Evolutionary conservation across 1,140 invertebrate genomes (phyloP).

Genomic region (Eueides isabella): DNA sequence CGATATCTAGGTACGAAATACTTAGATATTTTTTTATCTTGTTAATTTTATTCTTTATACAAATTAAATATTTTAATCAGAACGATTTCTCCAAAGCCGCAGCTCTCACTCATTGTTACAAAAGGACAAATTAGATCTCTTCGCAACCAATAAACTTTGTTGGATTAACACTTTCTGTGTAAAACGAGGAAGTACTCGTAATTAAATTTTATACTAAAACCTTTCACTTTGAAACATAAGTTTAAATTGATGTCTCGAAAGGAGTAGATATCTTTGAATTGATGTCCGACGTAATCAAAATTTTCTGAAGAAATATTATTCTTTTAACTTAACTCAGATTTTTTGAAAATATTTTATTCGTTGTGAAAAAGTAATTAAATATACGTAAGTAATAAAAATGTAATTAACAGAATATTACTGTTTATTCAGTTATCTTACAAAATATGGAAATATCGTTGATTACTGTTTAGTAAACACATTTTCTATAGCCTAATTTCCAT

Average conservation of each 20-base stretch:
- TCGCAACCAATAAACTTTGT: conserved; percentile 32
- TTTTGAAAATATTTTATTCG: background rate
- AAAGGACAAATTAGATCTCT: conserved; percentile 32
- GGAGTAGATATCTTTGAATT: conserved; percentile 6
- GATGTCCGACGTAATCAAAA: background rate
- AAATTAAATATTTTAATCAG: conserved; percentile 18
- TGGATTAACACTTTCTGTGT: conserved; percentile 31
- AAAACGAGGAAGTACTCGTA: conserved; percentile 30
- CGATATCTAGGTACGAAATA: background rate
- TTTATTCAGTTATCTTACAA: background rate
- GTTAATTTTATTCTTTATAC: background rate
- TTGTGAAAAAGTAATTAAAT: background rate
- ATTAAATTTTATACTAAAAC: conserved; percentile 32
- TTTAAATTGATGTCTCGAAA: conserved; percentile 30
- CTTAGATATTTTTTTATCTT: background rate
- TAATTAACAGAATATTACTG: background rate
- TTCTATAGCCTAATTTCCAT: background rate
- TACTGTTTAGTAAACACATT: background rate
- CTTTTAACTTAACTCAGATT: background rate
- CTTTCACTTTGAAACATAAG: conserved; percentile 25
- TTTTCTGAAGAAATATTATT: background rate
- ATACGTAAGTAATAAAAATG: background rate
- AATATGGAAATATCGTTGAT: background rate
- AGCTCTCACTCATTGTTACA: conserved; percentile 24
- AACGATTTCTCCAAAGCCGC: conserved; percentile 14